Conservation (phyloP, 2,113 vertebrate genomes). For the Passer domesticus region DNA sequence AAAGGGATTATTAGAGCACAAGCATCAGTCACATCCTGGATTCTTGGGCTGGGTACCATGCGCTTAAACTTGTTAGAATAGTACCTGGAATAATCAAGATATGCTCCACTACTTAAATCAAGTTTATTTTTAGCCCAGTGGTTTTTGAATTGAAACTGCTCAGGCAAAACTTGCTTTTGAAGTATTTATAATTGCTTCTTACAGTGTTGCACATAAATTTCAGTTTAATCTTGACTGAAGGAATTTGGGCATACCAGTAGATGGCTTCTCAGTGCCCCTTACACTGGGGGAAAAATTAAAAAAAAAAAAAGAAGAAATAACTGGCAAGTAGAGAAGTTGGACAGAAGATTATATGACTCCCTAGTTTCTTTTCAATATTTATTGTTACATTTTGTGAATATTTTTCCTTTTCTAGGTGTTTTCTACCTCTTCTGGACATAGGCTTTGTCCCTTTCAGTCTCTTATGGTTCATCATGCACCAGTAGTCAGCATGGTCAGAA, state of each 20-base stretch:
- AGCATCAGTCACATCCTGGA: fast-evolving
- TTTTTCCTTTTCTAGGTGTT: background rate
- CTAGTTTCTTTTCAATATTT: background rate
- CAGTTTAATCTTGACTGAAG: background rate
- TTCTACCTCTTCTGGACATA: background rate
- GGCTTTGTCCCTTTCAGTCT: background rate
- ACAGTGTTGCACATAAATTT: background rate
- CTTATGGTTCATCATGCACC: background rate
- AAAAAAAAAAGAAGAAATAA: background rate
- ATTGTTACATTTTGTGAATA: background rate
- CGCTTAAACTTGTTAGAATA: background rate
- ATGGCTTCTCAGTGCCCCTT: background rate
- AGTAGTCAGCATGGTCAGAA: background rate
- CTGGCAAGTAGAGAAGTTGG: background rate
- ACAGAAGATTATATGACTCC: background rate
- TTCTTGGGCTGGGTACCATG: background rate
- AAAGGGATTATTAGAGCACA: background rate
- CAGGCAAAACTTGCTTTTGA: background rate
- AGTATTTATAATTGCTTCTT: background rate
- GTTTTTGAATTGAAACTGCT: background rate
- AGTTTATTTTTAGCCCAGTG: background rate
- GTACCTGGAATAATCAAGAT: background rate
- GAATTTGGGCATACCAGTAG: background rate
- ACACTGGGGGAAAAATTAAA: fast-evolving
- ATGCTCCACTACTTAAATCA: background rate